phyloP scores from a whole-genome alignment of 2,113 vertebrate species.

The Nestor notabilis region DNA sequence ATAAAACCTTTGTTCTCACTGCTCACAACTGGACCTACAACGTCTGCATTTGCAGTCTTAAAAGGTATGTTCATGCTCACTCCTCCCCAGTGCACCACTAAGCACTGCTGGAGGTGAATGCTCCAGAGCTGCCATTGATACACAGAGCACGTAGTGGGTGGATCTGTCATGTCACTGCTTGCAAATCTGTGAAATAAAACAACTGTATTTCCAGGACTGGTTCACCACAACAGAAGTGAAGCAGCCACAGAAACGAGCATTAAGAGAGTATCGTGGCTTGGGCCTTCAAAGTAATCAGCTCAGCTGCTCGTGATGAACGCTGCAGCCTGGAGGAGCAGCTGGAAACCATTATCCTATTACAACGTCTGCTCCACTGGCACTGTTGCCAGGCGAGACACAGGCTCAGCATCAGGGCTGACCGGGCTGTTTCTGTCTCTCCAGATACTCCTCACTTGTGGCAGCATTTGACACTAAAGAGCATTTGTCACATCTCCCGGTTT shows the following conservation, averaged over 20 bases:
- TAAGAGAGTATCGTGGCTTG: neutral
- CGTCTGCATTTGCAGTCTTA: neutral
- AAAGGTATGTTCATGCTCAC: neutral
- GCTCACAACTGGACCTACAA: neutral
- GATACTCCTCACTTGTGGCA: neutral
- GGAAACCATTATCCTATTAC: conserved; percentile 23
- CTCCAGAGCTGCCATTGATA: neutral
- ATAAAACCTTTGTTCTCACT: neutral
- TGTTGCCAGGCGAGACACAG: neutral
- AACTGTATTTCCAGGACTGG: neutral
- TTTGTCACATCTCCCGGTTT: neutral
- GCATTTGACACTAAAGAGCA: neutral
- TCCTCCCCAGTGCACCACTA: neutral
- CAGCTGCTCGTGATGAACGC: neutral
- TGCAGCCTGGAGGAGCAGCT: conserved; percentile 24
- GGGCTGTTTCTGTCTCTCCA: neutral
- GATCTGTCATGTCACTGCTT: neutral
- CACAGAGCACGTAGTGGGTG: neutral
- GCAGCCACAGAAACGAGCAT: neutral
- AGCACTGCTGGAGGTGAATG: neutral
- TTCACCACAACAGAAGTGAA: neutral
- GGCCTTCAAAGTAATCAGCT: conserved; percentile 41
- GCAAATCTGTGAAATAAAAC: neutral
- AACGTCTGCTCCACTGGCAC: neutral
- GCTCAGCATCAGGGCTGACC: neutral